Base-by-base conservation (phyloP, 2,113 vertebrate genomes). In the zebrafish (Danio rerio) region DNA sequence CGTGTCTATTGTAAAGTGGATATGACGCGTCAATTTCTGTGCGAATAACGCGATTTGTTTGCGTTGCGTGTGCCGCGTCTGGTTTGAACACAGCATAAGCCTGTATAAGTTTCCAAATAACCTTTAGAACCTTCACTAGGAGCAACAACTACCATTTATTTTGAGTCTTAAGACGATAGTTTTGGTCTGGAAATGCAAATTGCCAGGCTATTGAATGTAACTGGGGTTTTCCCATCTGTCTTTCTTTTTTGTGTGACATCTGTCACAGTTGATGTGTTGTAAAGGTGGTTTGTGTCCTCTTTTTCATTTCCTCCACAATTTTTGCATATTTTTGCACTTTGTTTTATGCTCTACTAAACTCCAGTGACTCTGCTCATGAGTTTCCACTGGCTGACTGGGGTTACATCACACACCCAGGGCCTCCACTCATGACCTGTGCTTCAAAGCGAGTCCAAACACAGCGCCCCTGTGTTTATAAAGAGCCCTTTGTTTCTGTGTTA, bases 391-490 rank as follows among this genome's bases (percentile, higher is more conserved):
- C 81, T 76, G 80, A 82, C 70, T 78, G 65, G 81, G 31, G 72
- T 83, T 81, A 71, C 55, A 76, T 81, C 77, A 84, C 69, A 84
- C 56, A 78, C 20, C 52, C 66, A 43, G 81, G 80, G 47, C 49
- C 80, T 84, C 49, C 52, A 56, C 82, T 78, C 80, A 79, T 80
- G 79, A 81, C 80, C 82, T 55, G 74, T 73, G 85, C 85, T 83
- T 83, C 81, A 86, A 86, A 83, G 85, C 77, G 80, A 78, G 71
- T 68, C 77, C 74, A 84, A 84, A 80, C 55, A 55, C 82, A 84
- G 75, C 53, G 72, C 69, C 63, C 65, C 56, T 61, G 47, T 69
- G 40, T 56, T 75, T 63, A 84, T 79, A 84, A 87, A 82, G 86
- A 71, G 70, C 56, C 72, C 63, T 82, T 87, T 84, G 82, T 87